Conservation (phyloP, 2,888 invertebrate species). For the Papilio gigon region DNA sequence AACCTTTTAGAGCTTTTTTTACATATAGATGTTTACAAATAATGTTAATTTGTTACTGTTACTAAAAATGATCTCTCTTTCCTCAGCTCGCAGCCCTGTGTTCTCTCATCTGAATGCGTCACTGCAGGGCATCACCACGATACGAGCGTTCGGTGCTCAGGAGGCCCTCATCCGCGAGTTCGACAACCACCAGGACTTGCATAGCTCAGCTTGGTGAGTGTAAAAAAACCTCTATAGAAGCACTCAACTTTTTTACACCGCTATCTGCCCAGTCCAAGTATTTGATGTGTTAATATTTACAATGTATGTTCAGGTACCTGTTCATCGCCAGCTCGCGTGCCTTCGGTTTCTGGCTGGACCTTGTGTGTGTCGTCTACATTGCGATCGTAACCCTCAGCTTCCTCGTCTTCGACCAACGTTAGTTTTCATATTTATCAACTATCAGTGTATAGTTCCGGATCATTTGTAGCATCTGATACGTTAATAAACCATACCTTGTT, state of each 20-base stretch:
- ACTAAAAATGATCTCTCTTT: not conserved
- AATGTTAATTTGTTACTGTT: not conserved
- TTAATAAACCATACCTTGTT: not conserved
- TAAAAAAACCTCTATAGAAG: not conserved
- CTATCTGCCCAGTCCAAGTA: not conserved
- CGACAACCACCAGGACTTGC: conserved; percentile 91
- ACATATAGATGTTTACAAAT: not conserved
- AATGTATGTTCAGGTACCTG: conserved; percentile 81
- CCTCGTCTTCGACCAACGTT: conserved; percentile 85
- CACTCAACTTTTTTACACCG: no score
- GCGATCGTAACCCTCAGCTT: conserved; percentile 93
- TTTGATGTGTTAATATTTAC: not conserved
- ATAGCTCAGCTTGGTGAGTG: conserved; percentile 92
- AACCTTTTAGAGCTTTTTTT: not conserved
- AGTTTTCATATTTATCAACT: conserved; percentile 11
- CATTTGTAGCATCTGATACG: no score
- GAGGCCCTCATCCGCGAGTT: conserved; percentile 89
- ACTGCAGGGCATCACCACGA: conserved; percentile 94
- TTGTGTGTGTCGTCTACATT: conserved; percentile 93
- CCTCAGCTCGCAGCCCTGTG: conserved; percentile 94
- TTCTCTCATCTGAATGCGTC: conserved; percentile 96
- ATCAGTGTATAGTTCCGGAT: no score
- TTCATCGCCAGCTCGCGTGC: conserved; percentile 95
- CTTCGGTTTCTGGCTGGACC: conserved; percentile 96
- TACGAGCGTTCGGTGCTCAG: conserved; percentile 93